Evolutionary conservation across 2,888 invertebrate genomes (phyloP).

Genomic region (Gonocerus acuteangulatus): DNA sequence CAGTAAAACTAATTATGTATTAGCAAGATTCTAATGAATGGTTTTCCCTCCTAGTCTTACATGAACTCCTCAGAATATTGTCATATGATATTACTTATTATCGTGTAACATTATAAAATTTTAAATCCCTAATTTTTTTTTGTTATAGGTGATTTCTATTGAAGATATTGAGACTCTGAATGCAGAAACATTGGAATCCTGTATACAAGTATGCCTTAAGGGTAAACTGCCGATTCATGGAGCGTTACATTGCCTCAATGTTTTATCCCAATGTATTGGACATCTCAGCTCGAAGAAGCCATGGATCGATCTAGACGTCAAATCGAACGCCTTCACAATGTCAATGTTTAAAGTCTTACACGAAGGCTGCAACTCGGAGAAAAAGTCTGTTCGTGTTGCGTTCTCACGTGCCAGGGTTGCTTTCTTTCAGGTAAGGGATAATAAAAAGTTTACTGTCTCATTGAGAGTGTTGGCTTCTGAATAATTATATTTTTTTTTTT

Average conservation of each 20-base stretch:
- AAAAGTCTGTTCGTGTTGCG: slow-evolving; percentile 6
- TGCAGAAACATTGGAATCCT: not conserved
- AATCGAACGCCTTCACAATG: slow-evolving; percentile 24
- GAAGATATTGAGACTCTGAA: not conserved
- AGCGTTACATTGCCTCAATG: slow-evolving; percentile 25
- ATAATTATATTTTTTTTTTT: not conserved
- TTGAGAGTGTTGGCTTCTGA: not conserved
- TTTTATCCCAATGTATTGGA: slow-evolving; percentile 22
- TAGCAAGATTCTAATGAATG: no score
- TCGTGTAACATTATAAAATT: no score
- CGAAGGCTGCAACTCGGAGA: slow-evolving; percentile 24
- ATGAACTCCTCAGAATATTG: no score
- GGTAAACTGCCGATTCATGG: slow-evolving; percentile 25
- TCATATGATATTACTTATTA: no score
- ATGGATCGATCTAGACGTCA: slow-evolving; percentile 25
- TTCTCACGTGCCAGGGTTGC: slow-evolving; percentile 12
- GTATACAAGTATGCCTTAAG: slow-evolving; percentile 1
- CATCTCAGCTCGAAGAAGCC: not conserved
- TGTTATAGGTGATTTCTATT: slow-evolving; percentile 13
- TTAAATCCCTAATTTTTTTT: no score
- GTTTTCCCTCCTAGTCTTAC: no score
- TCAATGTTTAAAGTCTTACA: slow-evolving; percentile 31
- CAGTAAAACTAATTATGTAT: no score
- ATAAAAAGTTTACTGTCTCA: no score
- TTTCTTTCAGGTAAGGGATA: slow-evolving; percentile 26